Evolutionary conservation across 2,113 vertebrate genomes (phyloP).

Genomic region (Trinectes maculatus): DNA sequence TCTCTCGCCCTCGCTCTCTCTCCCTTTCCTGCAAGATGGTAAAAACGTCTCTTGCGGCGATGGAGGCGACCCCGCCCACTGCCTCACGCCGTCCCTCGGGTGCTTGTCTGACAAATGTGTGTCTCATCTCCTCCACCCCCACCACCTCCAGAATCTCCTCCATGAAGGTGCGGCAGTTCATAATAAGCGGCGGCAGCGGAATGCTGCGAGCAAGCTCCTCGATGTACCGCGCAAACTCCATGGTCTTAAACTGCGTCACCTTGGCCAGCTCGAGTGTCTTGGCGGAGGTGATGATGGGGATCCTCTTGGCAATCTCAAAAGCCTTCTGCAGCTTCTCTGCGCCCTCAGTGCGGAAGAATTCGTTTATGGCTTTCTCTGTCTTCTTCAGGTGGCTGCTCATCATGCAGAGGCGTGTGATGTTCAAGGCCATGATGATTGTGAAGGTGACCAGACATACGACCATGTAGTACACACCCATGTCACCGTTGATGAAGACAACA

Average conservation of each 20-base stretch:
- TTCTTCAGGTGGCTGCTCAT: constrained; percentile 99
- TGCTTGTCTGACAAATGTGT: constrained; percentile 88
- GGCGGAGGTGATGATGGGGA: constrained; percentile 98
- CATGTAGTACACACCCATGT: constrained; percentile 99
- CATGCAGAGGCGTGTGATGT: constrained; percentile 97
- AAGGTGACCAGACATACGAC: constrained; percentile 97
- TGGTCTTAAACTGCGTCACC: constrained; percentile 99
- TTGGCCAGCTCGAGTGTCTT: constrained; percentile 98
- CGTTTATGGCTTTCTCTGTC: constrained; percentile 98
- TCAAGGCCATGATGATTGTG: constrained; percentile 95
- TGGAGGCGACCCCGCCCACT: constrained; percentile 35
- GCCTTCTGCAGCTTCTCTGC: constrained; percentile 99
- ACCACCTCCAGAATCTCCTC: constrained; percentile 99
- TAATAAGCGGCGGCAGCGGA: constrained; percentile 96
- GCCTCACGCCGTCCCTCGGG: constrained; percentile 83
- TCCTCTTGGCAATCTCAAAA: constrained; percentile 97
- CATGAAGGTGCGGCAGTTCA: constrained; percentile 99
- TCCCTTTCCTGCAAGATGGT: constrained; percentile 87
- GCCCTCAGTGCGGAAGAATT: constrained; percentile 98
- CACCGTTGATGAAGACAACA: constrained; percentile 92
- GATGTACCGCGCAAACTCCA: constrained; percentile 98
- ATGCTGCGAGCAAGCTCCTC: constrained; percentile 97
- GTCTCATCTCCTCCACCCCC: constrained; percentile 94
- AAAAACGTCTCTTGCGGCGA: constrained; percentile 83
- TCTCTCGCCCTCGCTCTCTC: constrained; percentile 76